Evolutionary conservation across 53 echinoderm and acorn worm genomes (phyloP), one percentile per base, ranked within the genome.

Genomic region (Echinometra lucunter): DNA sequence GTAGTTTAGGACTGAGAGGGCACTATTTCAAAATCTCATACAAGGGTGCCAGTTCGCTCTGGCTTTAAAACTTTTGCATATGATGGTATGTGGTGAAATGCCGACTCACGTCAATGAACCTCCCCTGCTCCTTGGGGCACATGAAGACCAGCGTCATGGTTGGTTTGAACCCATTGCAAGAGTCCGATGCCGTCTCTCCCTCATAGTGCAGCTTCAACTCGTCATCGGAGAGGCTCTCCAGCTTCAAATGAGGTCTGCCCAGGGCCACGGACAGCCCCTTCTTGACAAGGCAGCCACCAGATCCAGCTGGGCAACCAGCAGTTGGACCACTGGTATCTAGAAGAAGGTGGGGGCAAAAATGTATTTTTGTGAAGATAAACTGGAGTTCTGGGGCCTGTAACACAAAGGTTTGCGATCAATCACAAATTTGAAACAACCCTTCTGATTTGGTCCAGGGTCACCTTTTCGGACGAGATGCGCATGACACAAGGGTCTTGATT

Each of bases 71-170:
- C 9, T 53, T 53, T 53, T 13, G 8, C 9, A 13, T 53, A 0
- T 11, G 53, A 53, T 13, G 13, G 53, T 53, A 53, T 2, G n/a
- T n/a, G n/a, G n/a, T n/a, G n/a, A 27, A 8, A 69, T 69, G 32
- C 32, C 21, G 12, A 95, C 98, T 97, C 94, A 99, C 99, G 95
- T 95, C 97, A 55, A 95, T 92, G 32, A 95, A 93, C 57, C 97
- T 82, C 25, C 97, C 98, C 15, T 94, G 96, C 57, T 98, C 99
- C 89, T 96, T 74, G 0, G 99, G 99, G 88, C 99, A 99, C 11
- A 97, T 95, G 92, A 99, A 99, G 45, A 94, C 92, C 78, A 99
- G 96, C 28, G 95, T 99, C 17, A 96, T 95, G 35, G 85, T 75
- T 6, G 99, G 98, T 7, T 34, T 66, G 89, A 95, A 96, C 12